Conservation (phyloP, 1,140 invertebrate species). For the Gryon sp. region DNA sequence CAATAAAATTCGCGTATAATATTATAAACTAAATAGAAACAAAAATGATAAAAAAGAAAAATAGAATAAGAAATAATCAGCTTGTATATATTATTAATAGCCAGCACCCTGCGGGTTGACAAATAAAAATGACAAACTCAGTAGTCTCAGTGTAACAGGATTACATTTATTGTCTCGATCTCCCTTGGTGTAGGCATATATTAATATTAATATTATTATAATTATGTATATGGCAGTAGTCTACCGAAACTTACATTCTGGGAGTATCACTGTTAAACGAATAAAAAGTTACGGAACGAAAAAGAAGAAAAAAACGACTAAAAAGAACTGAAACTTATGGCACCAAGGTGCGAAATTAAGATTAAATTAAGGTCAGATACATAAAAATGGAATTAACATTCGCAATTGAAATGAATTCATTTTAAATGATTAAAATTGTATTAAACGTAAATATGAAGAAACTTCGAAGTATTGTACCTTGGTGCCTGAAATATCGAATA, state of each 20-base stretch:
- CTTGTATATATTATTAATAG: slow-evolving; percentile 71
- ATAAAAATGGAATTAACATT: too few species aligned
- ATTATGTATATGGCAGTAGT: slow-evolving; percentile 62
- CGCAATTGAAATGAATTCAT: too few species aligned
- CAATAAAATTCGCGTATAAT: too few species aligned
- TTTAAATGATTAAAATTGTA: too few species aligned
- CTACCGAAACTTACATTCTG: slow-evolving; percentile 73
- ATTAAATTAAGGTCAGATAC: too few species aligned
- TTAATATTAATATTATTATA: slow-evolving; percentile 71
- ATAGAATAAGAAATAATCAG: slow-evolving; percentile 5
- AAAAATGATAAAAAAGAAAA: too few species aligned
- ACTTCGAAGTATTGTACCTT: too few species aligned
- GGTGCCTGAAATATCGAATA: slow-evolving; percentile 58
- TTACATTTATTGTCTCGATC: slow-evolving; percentile 80
- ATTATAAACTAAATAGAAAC: too few species aligned
- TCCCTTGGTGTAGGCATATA: slow-evolving; percentile 74
- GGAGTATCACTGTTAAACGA: slow-evolving; percentile 66
- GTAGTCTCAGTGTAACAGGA: slow-evolving; percentile 78
- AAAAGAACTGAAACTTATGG: too few species aligned
- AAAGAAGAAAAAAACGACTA: too few species aligned
- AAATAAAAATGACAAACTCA: slow-evolving; percentile 79
- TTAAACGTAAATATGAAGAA: too few species aligned
- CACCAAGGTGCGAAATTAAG: slow-evolving; percentile 66
- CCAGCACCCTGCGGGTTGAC: slow-evolving; percentile 77
- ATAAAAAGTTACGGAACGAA: slow-evolving; percentile 28